Base-by-base conservation (phyloP, 1,140 invertebrate genomes). In the Plutomurus gul region DNA sequence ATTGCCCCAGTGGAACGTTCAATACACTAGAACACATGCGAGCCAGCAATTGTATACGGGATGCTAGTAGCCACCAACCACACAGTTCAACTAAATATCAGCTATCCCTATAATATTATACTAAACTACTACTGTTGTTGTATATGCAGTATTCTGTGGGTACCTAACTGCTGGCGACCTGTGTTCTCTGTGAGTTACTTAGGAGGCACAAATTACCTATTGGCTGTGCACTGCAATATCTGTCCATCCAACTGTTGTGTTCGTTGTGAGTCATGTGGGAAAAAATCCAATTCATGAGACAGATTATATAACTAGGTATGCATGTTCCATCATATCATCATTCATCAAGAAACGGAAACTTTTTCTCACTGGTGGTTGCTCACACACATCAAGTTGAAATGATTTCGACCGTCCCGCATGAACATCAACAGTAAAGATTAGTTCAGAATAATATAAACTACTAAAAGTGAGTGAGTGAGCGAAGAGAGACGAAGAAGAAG, bases 281-380 rank as follows among this genome's bases (percentile, higher is more conserved):
- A 51, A 75, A 51, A 75, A 39, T 75, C 33, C 27, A 56, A 75
- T 75, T 75, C 74, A 75, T 75, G 74, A 75, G 74, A 75, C 47
- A 75, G 40, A 75, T 75, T 75, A 47, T 75, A 43, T 49, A 75
- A 75, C 36, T 75, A n/a, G n/a, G n/a, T n/a, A 75, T 75, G 46
- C 72, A 75, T 75, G 46, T 75, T 75, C 46, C 46, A 75, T 75
- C 40, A 71, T 78, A 74, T 78, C 47, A 79, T 75, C 78, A 79
- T 79, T 79, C 72, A 79, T 79, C 78, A 79, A 79, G 78, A 79
- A 79, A 70, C 51, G 78, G 78, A 75, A 79, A 79, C 78, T 79
- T 79, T 79, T 79, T 75, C 78, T 75, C 78, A 74, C 77, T 73
- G 33, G 40, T 71, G 51, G 36, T 40, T 47, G 30, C 56, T 43